These are phyloP conservation scores for Podabrus alpinus DNA, from an alignment of 2,888 invertebrate species.

Conservation along the genomic window DNA sequence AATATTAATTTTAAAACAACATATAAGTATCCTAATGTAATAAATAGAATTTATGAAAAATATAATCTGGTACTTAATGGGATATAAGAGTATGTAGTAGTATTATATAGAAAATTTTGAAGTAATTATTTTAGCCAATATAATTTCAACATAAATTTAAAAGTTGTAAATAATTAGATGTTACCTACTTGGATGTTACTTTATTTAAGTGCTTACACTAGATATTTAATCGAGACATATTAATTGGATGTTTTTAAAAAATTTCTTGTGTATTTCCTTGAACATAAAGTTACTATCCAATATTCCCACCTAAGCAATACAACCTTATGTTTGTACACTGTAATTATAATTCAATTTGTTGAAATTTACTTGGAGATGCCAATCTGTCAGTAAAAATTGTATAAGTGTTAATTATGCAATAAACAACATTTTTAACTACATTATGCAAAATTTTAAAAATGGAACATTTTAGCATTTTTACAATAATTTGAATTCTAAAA, in stretches of 20 bases:
- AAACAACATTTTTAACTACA: neutral
- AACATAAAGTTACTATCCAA: neutral
- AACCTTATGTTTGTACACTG: neutral
- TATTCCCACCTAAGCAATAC: neutral
- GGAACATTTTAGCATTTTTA: neutral
- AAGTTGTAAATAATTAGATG: neutral
- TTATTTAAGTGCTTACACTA: neutral
- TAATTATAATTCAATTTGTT: conserved; percentile 5
- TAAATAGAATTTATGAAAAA: too few species aligned
- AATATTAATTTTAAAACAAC: too few species aligned
- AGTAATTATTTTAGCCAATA: neutral
- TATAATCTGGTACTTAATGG: too few species aligned
- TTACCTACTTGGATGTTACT: neutral
- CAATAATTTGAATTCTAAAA: too few species aligned
- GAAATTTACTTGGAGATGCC: conserved; percentile 1
- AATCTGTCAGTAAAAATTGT: conserved; percentile 1
- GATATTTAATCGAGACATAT: neutral
- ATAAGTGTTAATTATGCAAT: neutral
- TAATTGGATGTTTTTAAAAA: neutral
- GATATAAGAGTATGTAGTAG: too few species aligned
- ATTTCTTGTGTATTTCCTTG: neutral
- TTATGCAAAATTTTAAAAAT: neutral
- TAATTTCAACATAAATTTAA: neutral
- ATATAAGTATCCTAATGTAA: too few species aligned
- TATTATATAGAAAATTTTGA: too few species aligned